These are phyloP conservation scores for Antheraea yamamai DNA, from an alignment of 2,888 invertebrate species.

Conservation along the genomic window DNA sequence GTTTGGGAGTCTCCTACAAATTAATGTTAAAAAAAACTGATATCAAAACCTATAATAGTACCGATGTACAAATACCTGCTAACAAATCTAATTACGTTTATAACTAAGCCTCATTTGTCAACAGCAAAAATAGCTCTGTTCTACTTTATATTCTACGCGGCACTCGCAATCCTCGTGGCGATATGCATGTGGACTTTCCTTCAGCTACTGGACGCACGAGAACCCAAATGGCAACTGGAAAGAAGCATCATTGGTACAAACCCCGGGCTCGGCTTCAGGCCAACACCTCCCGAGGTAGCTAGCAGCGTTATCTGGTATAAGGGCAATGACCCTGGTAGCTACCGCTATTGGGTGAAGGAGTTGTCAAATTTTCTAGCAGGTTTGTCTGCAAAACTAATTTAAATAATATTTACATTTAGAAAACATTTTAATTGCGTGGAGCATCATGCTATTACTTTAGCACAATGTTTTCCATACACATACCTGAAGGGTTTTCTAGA, in stretches of 20 bases:
- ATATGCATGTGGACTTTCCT: constrained; percentile 97
- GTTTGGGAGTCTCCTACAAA: no score
- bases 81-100: not conserved
- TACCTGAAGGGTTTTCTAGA: no score
- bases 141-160: constrained; percentile 96
- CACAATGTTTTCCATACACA: no score
- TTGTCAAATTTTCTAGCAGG: constrained; percentile 89
- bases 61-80: no score
- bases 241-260: constrained; percentile 95
- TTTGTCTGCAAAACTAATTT: constrained; percentile 62
- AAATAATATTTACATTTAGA: no score
- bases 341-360: constrained; percentile 89
- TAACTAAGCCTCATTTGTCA: constrained; percentile 40
- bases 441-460: no score
- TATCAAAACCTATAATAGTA: not conserved
- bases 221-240: constrained; percentile 94
- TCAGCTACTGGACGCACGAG: constrained; percentile 93
- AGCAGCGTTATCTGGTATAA: constrained; percentile 98
- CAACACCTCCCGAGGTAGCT: constrained; percentile 93
- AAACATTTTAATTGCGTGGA: no score
- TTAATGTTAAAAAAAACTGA: no score
- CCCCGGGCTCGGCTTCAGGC: constrained; percentile 97
- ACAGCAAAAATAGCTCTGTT: constrained; percentile 96
- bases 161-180: constrained; percentile 94
- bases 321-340: constrained; percentile 89